Percentiles rank a stretch among this genome's conserved stretches.
Evolutionary conservation across 2,113 vertebrate genomes (phyloP).

Genomic region (Turdus rufiventris): DNA sequence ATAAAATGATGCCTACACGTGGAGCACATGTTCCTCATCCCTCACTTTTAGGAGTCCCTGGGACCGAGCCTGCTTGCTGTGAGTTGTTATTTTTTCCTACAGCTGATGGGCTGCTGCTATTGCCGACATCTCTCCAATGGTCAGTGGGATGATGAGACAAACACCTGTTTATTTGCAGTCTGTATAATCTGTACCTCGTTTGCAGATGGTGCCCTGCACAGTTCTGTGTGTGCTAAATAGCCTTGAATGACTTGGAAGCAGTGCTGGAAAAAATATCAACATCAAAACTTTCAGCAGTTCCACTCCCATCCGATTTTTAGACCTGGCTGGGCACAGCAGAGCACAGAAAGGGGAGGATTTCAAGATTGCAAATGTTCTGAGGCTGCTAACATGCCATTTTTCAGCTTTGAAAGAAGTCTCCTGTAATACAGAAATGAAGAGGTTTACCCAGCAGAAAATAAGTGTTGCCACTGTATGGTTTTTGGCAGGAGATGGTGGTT

Average conservation of each 20-base stretch:
- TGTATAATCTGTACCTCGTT: not conserved
- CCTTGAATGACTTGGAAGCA: not conserved
- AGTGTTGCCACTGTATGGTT: not conserved
- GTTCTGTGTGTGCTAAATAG: not conserved
- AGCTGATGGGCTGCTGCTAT: not conserved
- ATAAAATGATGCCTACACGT: not conserved
- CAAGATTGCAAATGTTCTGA: not conserved
- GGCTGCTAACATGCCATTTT: not conserved
- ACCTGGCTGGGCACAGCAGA: not conserved
- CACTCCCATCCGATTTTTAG: not conserved
- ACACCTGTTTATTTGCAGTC: not conserved
- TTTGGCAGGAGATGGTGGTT: slow-evolving; percentile 18
- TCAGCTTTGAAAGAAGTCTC: not conserved
- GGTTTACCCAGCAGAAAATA: not conserved
- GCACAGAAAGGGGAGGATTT: not conserved
- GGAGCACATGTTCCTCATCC: not conserved
- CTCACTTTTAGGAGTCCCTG: not conserved
- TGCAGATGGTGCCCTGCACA: not conserved
- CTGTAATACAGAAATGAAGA: not conserved
- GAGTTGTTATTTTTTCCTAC: not conserved
- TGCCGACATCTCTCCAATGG: not conserved
- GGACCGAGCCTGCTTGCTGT: not conserved
- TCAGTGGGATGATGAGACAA: not conserved
- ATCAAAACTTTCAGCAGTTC: not conserved
- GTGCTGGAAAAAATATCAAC: not conserved